phyloP scores from a whole-genome alignment of 2,888 invertebrate species.

The Elmis aenea region DNA sequence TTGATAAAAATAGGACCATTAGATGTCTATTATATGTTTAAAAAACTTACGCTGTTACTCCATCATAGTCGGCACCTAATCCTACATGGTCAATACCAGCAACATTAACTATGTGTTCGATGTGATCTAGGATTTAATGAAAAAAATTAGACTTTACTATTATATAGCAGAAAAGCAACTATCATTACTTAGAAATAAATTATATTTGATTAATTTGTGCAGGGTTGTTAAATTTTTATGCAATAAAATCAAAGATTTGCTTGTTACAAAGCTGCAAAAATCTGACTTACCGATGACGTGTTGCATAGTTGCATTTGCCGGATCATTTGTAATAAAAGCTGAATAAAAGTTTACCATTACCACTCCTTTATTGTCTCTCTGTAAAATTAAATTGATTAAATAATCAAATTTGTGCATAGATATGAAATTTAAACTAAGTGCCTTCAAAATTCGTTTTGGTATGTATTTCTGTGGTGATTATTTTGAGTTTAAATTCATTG shows the following conservation, averaged over 20 bases:
- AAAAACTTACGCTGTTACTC: constrained; percentile 39
- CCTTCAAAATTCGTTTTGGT: too few relatives aligned
- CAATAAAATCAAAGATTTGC: constrained; percentile 43
- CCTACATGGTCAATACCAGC: constrained; percentile 51
- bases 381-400: too few relatives aligned
- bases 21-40: not conserved
- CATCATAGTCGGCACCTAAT: constrained; percentile 52
- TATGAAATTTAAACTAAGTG: too few relatives aligned
- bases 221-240: constrained; percentile 11
- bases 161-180: too few relatives aligned
- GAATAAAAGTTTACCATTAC: constrained; percentile 74
- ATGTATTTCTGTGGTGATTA: too few relatives aligned
- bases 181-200: too few relatives aligned
- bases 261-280: too few relatives aligned
- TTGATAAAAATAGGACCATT: not conserved
- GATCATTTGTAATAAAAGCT: constrained; percentile 50
- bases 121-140: constrained; percentile 45
- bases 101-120: constrained; percentile 49
- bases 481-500: too few relatives aligned
- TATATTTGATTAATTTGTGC: too few relatives aligned
- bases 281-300: constrained; percentile 65
- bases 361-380: constrained; percentile 64
- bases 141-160: too few relatives aligned
- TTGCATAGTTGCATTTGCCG: constrained; percentile 50
- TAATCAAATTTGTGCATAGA: too few relatives aligned